Conservation (phyloP, 2,797 vertebrate genomes). For the Urophycis tenuis region DNA sequence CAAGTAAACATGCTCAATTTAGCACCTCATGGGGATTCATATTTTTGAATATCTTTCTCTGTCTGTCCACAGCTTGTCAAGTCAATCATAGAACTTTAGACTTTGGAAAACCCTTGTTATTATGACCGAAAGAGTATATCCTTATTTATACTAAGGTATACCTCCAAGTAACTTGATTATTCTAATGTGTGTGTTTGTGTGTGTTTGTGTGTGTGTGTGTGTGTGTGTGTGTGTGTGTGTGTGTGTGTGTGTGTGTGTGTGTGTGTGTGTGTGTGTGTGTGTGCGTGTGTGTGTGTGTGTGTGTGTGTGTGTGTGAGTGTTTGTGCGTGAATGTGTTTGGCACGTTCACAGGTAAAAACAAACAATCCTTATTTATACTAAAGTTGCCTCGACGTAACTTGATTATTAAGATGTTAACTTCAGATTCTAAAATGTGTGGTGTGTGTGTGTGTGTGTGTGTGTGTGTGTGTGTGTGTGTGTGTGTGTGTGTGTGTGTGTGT, state of each 20-base stretch:
- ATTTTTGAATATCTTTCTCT: background rate
- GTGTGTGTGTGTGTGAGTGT: background rate
- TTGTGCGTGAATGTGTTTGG: background rate
- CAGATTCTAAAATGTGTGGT: too few relatives aligned
- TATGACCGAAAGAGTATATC: background rate
- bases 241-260: constrained; percentile 1
- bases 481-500: too few relatives aligned
- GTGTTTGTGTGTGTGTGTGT: background rate
- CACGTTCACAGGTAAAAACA: too few relatives aligned
- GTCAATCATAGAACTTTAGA: background rate
- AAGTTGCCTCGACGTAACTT: too few relatives aligned
- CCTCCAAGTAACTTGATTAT: background rate
- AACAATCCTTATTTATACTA: too few relatives aligned
- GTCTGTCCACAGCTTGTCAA: background rate
- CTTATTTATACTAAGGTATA: background rate
- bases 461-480: too few relatives aligned
- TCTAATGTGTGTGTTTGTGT: background rate
- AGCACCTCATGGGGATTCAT: background rate
- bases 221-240: background rate
- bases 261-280: background rate
- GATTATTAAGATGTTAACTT: too few relatives aligned
- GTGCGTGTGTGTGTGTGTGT: background rate
- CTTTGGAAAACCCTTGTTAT: background rate
- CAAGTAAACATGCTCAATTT: background rate
- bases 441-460: too few relatives aligned